A percentile compares a stretch with the other conserved stretches of the same genome.
Conservation (phyloP, 1,140 invertebrate species). For the Macrobrachium rosenbergii region DNA sequence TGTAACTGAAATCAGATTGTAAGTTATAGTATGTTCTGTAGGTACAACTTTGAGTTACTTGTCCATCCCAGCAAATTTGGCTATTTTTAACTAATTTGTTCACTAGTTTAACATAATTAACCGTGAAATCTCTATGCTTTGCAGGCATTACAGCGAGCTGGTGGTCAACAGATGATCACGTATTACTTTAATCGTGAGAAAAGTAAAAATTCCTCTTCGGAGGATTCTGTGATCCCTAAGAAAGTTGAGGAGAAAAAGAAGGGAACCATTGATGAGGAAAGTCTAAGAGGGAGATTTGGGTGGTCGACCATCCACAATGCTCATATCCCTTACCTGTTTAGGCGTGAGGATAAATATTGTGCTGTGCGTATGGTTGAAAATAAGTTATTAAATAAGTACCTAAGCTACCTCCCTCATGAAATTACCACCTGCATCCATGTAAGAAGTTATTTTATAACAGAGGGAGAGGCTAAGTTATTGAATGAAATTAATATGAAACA, state of each 20-base stretch:
- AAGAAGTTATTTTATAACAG: conserved; percentile 92
- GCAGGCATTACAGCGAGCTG: conserved; percentile 61
- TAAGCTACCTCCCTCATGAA: conserved; percentile 68
- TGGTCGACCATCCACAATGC: conserved; percentile 88
- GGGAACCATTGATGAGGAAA: conserved; percentile 79
- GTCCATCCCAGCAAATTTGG: too few species aligned
- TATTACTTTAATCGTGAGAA: conserved; percentile 65
- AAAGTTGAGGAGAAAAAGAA: conserved; percentile 61
- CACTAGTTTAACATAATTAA: not conserved
- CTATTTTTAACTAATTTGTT: too few species aligned
- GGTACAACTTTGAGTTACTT: too few species aligned
- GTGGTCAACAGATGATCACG: conserved; percentile 66
- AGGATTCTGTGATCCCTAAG: conserved; percentile 64
- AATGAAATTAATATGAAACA: conserved; percentile 95
- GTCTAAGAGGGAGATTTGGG: conserved; percentile 87
- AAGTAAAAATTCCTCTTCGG: conserved; percentile 52
- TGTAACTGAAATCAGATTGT: too few species aligned
- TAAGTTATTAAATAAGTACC: conserved; percentile 83
- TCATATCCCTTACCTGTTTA: conserved; percentile 89
- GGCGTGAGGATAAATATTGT: conserved; percentile 86
- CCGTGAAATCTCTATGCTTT: not conserved
- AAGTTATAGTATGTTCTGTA: too few species aligned
- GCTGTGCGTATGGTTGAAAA: conserved; percentile 92
- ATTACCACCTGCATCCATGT: conserved; percentile 83
- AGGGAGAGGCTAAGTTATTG: conserved; percentile 87